Evolutionary conservation across 2,888 invertebrate genomes (phyloP), one percentile per base, ranked within the genome.

Genomic region (Torymus auratus): DNA sequence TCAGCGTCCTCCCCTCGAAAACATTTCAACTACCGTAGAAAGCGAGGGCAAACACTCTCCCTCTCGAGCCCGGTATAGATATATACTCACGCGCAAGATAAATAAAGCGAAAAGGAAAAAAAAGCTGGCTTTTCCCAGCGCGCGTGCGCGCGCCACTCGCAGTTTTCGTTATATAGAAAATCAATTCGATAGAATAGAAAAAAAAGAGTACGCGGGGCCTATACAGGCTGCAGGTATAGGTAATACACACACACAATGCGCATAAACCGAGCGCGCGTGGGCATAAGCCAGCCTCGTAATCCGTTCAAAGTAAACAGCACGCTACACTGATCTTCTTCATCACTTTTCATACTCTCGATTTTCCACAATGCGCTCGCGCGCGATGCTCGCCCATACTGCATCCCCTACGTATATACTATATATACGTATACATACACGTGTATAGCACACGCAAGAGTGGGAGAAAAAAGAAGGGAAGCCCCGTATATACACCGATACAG

Each of bases 271-370:
- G n/a, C n/a, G 17, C 68, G 76, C 64, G 52, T 41, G 41, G 41
- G 41, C 28, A 41, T 53, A 74, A 61, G 65, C 70, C 56, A 41
- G 76, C 20, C 58, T 61, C 62, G 72, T 81, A 81, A 81, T 81
- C 80, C 72, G 81, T 81, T 81, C 78, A 81, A 81, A 78, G 81
- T 71, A 81, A 81, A 81, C 78, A 78, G 20, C 78, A 74, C 74
- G 78, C 65, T 60, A 81, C 28, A 70, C 52, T 60, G 81, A 81
- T 73, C 77, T 68, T 61, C 71, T 72, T 69, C 81, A 73, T 81
- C 69, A 74, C 60, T 81, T 81, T 77, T 73, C 77, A 75, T 81
- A 69, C 62, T 64, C 77, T 69, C 73, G 71, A 77, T 64, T 73
- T 73, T 65, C 50, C 73, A 65, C 69, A 69, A 73, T 23, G 73